Base-by-base conservation (phyloP, 1,140 invertebrate species). In the Thrips palmi region DNA sequence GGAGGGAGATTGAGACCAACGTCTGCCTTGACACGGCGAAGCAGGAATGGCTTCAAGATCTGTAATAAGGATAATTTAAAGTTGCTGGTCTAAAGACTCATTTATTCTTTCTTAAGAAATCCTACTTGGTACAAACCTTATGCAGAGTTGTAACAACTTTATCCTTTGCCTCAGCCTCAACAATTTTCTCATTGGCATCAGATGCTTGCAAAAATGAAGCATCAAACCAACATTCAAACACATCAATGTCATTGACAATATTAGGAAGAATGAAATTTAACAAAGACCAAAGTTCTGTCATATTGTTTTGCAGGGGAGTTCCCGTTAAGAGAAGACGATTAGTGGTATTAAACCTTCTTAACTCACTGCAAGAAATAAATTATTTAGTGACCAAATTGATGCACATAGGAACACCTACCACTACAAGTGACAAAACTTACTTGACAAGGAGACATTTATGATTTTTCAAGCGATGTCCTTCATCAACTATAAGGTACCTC, bases 291-390 rank as follows among this genome's bases (percentile, higher is more conserved):
- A 84, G 48, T 53, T 83, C 79, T 10, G 57, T 47, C 21, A 83
- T 52, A 55, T 79, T 72, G 51, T 84, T 84, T 55, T 85, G 80
- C 6, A 84, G 50, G 0, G 80, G 80, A 22, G 80, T 85, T 3
- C 80, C 80, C 17, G 78, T 83, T 37, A 84, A 48, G n/a, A 84
- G 46, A 2, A 82, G 48, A 4, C 67, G 57, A 45, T 66, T 63
- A 38, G 51, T 44, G 28, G 59, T 62, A 25, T 51, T 48, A 18
- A 60, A 48, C 25, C 36, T 11, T 45, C 56, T 52, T 12, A 70
- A 22, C 4, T 42, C 19, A 3, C 59, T 65, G 33, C 6, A 52
- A 52, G 43, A 50, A 33, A 44, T 32, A 27, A 7, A 23, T 25
- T 19, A 29, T 33, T 21, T n/a, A 5, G 21, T 6, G 28, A 34